Conservation (phyloP, 2,113 vertebrate species). For the Morone chrysops region DNA sequence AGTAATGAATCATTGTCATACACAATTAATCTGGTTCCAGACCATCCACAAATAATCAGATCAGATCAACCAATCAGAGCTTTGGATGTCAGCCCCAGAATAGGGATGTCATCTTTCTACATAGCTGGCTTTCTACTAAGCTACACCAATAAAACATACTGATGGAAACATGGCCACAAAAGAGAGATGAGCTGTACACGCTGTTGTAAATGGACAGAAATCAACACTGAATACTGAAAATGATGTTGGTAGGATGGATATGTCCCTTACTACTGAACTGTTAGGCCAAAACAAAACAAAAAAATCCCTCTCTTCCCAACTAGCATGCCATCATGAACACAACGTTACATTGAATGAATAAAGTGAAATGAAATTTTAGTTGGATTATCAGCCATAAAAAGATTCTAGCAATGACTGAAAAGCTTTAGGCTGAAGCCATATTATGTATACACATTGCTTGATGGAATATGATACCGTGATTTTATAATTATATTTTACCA, state of each 20-base stretch:
- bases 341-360: background rate
- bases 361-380: background rate
- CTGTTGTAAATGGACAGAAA: background rate
- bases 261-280: too few species aligned
- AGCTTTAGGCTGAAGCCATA: background rate
- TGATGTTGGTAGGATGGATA: background rate
- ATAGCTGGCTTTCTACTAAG: too few species aligned
- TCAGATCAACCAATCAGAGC: background rate
- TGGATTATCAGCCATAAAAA: background rate
- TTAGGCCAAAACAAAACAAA: too few species aligned
- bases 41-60: background rate
- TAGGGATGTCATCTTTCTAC: background rate
- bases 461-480: background rate
- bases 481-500: background rate
- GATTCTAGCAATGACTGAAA: background rate
- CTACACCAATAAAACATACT: too few species aligned
- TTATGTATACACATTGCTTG: background rate
- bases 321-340: background rate
- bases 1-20: background rate
- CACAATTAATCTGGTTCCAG: background rate
- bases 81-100: background rate
- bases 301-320: background rate
- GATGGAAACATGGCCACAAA: background rate
- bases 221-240: background rate
- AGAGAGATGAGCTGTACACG: too few species aligned